Percentiles rank a stretch among this genome's conserved stretches.
Evolutionary conservation across 2,888 invertebrate genomes (phyloP).

Genomic region (Chrysomela aeneicollis): DNA sequence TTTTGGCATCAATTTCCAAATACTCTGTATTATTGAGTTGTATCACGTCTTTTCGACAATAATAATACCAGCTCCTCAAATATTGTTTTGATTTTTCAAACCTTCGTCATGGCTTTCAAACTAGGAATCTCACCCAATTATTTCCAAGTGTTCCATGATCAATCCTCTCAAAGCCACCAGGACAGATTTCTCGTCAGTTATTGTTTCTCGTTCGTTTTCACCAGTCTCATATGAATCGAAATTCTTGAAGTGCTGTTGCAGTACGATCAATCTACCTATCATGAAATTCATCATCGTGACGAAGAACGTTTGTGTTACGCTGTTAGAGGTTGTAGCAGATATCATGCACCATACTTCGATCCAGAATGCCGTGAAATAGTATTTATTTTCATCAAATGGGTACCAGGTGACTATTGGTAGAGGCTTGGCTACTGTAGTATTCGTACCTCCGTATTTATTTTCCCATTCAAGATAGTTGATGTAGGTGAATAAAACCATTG

Average conservation of each 20-base stretch:
- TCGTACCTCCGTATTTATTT: neutral
- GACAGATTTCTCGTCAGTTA: neutral
- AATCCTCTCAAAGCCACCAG: neutral
- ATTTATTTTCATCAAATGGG: conserved; percentile 17
- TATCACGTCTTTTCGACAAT: no score
- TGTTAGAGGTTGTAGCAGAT: conserved; percentile 11
- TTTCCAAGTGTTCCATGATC: conserved; percentile 1
- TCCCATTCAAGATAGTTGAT: conserved; percentile 10
- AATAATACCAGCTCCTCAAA: no score
- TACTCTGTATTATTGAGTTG: no score
- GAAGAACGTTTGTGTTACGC: conserved; percentile 12
- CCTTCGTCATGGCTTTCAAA: no score
- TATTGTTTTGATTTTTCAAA: no score
- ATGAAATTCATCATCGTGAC: conserved; percentile 15
- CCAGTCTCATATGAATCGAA: neutral
- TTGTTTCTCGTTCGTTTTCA: neutral
- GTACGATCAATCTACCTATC: conserved; percentile 10
- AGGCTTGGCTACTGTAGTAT: conserved; percentile 8
- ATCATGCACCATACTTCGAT: neutral
- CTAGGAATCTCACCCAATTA: conserved; percentile 2
- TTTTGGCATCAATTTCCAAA: no score
- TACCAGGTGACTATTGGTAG: neutral
- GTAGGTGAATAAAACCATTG: neutral
- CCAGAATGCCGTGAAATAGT: conserved; percentile 6
- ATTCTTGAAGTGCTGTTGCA: conserved; percentile 18